phyloP scores from a whole-genome alignment of 2,888 invertebrate species.

The Himalopsyche anomala region DNA sequence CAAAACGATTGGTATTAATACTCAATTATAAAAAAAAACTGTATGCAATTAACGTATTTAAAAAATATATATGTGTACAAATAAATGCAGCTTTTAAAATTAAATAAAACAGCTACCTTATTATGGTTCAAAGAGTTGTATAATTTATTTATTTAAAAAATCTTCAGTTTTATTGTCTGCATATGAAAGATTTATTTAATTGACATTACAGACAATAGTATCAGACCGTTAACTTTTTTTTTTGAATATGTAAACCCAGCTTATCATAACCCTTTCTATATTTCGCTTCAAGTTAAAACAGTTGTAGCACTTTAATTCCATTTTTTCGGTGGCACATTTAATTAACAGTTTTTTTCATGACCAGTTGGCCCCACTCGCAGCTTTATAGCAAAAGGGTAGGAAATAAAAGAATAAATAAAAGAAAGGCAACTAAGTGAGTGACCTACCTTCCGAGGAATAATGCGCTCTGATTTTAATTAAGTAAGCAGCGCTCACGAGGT shows the following conservation, averaged over 20 bases:
- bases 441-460: slow-evolving; percentile 49
- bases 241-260: background rate
- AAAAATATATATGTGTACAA: too few relatives aligned
- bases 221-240: background rate
- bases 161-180: too few relatives aligned
- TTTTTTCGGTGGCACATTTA: slow-evolving; percentile 62
- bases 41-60: too few relatives aligned
- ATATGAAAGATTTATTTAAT: too few relatives aligned
- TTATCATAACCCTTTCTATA: slow-evolving; percentile 55
- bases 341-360: slow-evolving; percentile 64
- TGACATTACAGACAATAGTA: too few relatives aligned
- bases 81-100: too few relatives aligned
- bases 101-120: too few relatives aligned
- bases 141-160: too few relatives aligned
- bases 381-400: slow-evolving; percentile 52
- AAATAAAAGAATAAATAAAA: slow-evolving; percentile 57
- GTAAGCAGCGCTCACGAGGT: slow-evolving; percentile 50
- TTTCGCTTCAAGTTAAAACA: slow-evolving; percentile 52
- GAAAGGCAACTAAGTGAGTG: slow-evolving; percentile 27
- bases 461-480: slow-evolving; percentile 58
- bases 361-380: slow-evolving; percentile 45
- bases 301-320: slow-evolving; percentile 58
- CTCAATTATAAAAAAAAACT: too few relatives aligned
- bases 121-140: too few relatives aligned
- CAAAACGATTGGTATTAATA: too few relatives aligned